Evolutionary conservation across 2,113 vertebrate genomes (phyloP).

Genomic region (Argyrosomus japonicus): DNA sequence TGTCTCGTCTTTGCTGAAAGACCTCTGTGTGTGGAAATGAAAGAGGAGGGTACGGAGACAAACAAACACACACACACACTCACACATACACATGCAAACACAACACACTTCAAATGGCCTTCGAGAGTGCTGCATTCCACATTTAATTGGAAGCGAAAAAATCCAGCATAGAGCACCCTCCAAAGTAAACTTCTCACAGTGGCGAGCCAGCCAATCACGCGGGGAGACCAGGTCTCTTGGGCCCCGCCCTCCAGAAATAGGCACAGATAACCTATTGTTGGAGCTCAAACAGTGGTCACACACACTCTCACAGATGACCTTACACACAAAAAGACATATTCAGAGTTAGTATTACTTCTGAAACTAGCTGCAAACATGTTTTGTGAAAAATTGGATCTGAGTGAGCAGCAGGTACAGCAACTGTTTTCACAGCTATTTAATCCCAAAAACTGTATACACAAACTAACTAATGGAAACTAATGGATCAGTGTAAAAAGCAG

Average conservation of each 20-base stretch:
- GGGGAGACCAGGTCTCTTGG: constrained; percentile 58
- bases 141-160: constrained; percentile 80
- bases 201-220: constrained; percentile 68
- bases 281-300: constrained; percentile 59
- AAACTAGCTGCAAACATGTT: constrained; percentile 64
- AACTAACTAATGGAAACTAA: constrained; percentile 59
- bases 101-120: constrained; percentile 78
- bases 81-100: constrained; percentile 55
- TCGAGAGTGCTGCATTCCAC: constrained; percentile 79
- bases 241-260: constrained; percentile 69
- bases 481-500: constrained; percentile 48
- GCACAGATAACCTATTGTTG: constrained; percentile 81
- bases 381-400: constrained; percentile 38
- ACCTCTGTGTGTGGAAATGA: constrained; percentile 71
- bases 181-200: constrained; percentile 79
- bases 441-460: constrained; percentile 30
- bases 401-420: constrained; percentile 50
- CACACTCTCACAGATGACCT: constrained; percentile 46
- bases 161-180: constrained; percentile 65
- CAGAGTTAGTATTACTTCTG: constrained; percentile 36
- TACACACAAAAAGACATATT: constrained; percentile 57
- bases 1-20: constrained; percentile 54
- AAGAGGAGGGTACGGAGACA: constrained; percentile 59
- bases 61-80: constrained; percentile 54
- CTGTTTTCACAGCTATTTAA: constrained; percentile 60